A percentile compares a stretch with the other conserved stretches of the same genome.
Conservation (phyloP, 1,140 invertebrate genomes). For the Drosophila bipectinata region DNA sequence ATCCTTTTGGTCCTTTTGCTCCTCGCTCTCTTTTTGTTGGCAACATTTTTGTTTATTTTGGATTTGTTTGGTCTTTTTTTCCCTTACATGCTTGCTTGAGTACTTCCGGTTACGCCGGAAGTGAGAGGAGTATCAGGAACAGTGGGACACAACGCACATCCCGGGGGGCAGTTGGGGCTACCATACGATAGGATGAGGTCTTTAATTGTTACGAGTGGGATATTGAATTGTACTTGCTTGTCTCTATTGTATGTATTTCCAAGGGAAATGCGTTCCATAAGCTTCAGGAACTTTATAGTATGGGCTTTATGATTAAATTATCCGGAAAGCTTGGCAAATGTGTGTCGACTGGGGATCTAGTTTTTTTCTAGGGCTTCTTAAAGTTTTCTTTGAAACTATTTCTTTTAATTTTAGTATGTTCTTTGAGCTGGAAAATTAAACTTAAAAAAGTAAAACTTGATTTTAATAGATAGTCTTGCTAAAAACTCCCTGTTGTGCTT, state of each 20-base stretch:
- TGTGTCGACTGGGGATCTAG: background rate
- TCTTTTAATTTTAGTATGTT: background rate
- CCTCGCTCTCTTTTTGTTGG: constrained; percentile 21
- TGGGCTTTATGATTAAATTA: background rate
- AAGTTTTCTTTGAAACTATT: background rate
- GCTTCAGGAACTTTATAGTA: background rate
- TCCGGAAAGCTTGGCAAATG: background rate
- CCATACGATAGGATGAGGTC: constrained; percentile 6
- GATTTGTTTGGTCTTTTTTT: constrained; percentile 50
- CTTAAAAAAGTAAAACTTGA: too few relatives aligned
- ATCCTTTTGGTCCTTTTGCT: constrained; percentile 10
- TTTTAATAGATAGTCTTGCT: too few relatives aligned
- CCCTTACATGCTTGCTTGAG: constrained; percentile 67
- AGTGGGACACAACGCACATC: constrained; percentile 24
- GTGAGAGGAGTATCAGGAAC: constrained; percentile 47
- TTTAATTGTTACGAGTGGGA: constrained; percentile 72
- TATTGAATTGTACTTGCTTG: constrained; percentile 63
- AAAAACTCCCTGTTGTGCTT: background rate
- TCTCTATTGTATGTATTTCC: background rate
- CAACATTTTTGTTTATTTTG: constrained; percentile 48
- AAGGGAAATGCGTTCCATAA: background rate
- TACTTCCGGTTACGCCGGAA: constrained; percentile 76
- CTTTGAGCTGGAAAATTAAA: too few relatives aligned
- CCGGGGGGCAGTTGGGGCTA: background rate
- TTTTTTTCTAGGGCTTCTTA: too few relatives aligned